A percentile compares a stretch with the other conserved stretches of the same genome.
Evolutionary conservation across 2,888 invertebrate species (phyloP).

Genomic region (Epiperipatus broadwayi): DNA sequence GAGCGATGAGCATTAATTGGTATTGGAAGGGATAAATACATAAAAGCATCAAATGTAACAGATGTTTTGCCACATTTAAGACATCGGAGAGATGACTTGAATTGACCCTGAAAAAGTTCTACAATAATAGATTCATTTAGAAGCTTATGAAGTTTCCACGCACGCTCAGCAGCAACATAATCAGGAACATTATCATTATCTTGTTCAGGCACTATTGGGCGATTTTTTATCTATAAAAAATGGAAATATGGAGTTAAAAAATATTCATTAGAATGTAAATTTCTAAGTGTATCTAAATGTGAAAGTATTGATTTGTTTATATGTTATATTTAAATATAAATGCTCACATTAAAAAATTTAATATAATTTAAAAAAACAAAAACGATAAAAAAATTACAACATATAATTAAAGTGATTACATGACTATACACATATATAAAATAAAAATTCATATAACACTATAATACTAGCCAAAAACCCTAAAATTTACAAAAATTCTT

Average conservation of each 20-base stretch:
- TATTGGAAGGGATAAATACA: slow-evolving; percentile 59
- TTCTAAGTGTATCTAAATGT: no score
- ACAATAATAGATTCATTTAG: slow-evolving; percentile 50
- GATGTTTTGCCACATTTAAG: slow-evolving; percentile 50
- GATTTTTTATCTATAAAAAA: background rate
- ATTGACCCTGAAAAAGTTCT: slow-evolving; percentile 64
- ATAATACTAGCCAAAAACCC: no score
- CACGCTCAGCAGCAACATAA: slow-evolving; percentile 31
- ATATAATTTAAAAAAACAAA: no score
- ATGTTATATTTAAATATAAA: no score
- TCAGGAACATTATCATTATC: slow-evolving; percentile 26
- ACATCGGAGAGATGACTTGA: slow-evolving; percentile 60
- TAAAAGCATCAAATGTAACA: slow-evolving; percentile 67
- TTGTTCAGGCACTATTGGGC: slow-evolving; percentile 22
- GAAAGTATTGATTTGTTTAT: no score
- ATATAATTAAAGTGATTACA: no score
- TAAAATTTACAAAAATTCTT: no score
- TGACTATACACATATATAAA: no score
- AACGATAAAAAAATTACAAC: no score
- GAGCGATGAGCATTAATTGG: slow-evolving; percentile 43
- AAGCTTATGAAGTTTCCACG: slow-evolving; percentile 51
- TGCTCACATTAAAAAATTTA: no score
- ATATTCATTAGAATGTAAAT: no score
- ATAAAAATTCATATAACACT: no score
- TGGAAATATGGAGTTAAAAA: background rate